These are phyloP conservation scores for Eupithecia vulgata DNA, from an alignment of 2,888 invertebrate species.

Conservation along the genomic window DNA sequence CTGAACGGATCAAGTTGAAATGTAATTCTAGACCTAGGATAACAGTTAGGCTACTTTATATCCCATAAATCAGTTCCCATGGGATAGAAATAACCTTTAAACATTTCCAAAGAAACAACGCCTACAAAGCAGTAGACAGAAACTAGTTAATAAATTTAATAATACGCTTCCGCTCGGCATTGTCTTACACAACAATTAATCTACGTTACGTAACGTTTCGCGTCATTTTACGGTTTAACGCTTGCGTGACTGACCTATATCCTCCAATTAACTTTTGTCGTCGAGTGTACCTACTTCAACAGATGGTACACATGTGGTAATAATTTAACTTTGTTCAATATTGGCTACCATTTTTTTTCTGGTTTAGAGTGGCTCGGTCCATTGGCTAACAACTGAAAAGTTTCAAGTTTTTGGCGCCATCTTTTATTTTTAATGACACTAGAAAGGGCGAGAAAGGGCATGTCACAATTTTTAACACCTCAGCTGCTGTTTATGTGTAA, in stretches of 20 bases:
- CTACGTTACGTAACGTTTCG: slow-evolving; percentile 23
- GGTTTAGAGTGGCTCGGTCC: slow-evolving; percentile 23
- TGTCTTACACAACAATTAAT: slow-evolving; percentile 22
- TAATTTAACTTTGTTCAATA: slow-evolving; percentile 38
- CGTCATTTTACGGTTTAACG: slow-evolving; percentile 12
- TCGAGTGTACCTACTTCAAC: slow-evolving; percentile 53
- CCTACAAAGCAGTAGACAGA: neutral
- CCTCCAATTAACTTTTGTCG: slow-evolving; percentile 48
- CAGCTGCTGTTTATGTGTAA: neutral
- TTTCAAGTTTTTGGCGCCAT: neutral
- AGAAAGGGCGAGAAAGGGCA: too few species aligned
- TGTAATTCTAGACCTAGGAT: neutral
- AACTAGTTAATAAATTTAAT: slow-evolving; percentile 8
- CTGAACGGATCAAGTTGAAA: neutral
- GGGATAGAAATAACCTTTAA: neutral
- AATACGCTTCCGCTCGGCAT: slow-evolving; percentile 17
- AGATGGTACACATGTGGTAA: slow-evolving; percentile 61
- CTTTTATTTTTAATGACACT: neutral
- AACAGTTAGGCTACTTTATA: neutral
- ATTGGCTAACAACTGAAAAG: slow-evolving; percentile 1
- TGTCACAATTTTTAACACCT: slow-evolving; percentile 1
- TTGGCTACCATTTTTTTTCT: neutral
- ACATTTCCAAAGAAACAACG: neutral
- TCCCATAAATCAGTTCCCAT: neutral
- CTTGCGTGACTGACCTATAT: slow-evolving; percentile 48